Percentiles rank a stretch among this genome's conserved stretches.
phyloP scores from a whole-genome alignment of 2,797 vertebrate species.

The Neomorphus geoffroyi region DNA sequence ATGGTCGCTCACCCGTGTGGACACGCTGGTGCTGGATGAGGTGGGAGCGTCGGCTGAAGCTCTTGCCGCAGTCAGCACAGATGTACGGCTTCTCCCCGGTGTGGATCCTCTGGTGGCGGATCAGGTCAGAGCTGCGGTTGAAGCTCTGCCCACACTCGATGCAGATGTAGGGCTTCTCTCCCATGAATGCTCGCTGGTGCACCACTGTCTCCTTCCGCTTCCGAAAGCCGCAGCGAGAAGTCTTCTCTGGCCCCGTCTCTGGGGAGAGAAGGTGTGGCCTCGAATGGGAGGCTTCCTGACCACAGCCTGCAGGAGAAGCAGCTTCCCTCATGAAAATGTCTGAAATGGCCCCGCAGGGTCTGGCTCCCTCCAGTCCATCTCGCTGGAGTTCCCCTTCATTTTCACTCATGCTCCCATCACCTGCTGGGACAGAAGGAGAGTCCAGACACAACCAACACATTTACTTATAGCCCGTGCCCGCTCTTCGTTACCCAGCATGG shows the following conservation, averaged over 20 bases:
- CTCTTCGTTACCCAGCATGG: neutral
- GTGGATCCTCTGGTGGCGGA: slow-evolving; percentile 42
- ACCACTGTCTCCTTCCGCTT: neutral
- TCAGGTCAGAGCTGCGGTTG: slow-evolving; percentile 22
- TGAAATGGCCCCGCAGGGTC: neutral
- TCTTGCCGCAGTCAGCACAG: neutral
- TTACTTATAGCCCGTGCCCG: fast-evolving
- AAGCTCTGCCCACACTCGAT: slow-evolving; percentile 25
- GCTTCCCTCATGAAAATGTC: neutral
- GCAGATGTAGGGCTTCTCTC: slow-evolving; percentile 33
- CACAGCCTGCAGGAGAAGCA: neutral
- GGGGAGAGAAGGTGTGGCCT: neutral
- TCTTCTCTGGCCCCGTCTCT: neutral
- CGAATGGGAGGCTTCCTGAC: neutral
- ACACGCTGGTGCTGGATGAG: slow-evolving; percentile 26
- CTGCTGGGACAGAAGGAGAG: neutral
- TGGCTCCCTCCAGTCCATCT: neutral
- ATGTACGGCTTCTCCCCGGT: neutral
- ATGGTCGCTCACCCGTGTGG: slow-evolving; percentile 2
- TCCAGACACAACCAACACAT: neutral
- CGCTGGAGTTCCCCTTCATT: neutral
- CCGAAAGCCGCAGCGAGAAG: neutral
- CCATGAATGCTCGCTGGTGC: neutral
- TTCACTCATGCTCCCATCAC: slow-evolving; percentile 34
- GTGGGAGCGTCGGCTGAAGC: slow-evolving; percentile 39